Evolutionary conservation across 2,888 invertebrate species (phyloP).

Genomic region (Spilosoma lubricipeda): DNA sequence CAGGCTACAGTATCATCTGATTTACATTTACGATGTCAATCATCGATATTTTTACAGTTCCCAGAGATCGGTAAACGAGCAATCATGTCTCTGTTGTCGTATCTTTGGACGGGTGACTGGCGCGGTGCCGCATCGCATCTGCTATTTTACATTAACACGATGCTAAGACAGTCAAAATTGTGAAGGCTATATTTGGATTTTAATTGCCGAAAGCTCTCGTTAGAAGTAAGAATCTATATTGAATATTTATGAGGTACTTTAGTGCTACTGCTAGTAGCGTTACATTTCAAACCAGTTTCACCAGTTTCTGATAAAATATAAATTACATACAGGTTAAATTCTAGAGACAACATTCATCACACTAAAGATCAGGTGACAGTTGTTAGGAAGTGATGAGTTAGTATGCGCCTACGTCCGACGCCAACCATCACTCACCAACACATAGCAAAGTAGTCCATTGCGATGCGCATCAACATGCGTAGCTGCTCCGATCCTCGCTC

Average conservation of each 20-base stretch:
- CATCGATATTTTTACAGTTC: slow-evolving; percentile 69
- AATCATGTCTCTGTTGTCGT: slow-evolving; percentile 34
- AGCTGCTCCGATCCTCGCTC: slow-evolving; percentile 48
- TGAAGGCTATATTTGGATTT: slow-evolving; percentile 25
- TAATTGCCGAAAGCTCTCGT: slow-evolving; percentile 28
- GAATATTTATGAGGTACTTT: not conserved
- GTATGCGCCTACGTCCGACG: slow-evolving; percentile 46
- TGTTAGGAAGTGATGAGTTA: slow-evolving; percentile 59
- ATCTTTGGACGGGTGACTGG: slow-evolving; percentile 13
- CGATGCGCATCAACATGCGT: slow-evolving; percentile 53
- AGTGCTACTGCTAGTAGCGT: not conserved
- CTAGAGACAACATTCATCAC: slow-evolving; percentile 59
- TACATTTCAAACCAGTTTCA: no score
- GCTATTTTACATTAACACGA: slow-evolving; percentile 24
- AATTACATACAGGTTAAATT: slow-evolving; percentile 53
- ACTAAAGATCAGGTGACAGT: slow-evolving; percentile 50
- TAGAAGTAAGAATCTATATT: not conserved
- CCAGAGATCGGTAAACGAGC: slow-evolving; percentile 40
- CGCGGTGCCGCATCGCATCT: slow-evolving; percentile 27
- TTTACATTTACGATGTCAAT: slow-evolving; percentile 60
- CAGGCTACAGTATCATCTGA: slow-evolving; percentile 51
- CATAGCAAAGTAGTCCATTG: slow-evolving; percentile 79
- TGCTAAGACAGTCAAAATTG: slow-evolving; percentile 34
- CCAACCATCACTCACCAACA: slow-evolving; percentile 79
- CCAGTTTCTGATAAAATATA: no score